Evolutionary conservation across 2,113 vertebrate species (phyloP).

Genomic region (Prochilodus magdalenae): DNA sequence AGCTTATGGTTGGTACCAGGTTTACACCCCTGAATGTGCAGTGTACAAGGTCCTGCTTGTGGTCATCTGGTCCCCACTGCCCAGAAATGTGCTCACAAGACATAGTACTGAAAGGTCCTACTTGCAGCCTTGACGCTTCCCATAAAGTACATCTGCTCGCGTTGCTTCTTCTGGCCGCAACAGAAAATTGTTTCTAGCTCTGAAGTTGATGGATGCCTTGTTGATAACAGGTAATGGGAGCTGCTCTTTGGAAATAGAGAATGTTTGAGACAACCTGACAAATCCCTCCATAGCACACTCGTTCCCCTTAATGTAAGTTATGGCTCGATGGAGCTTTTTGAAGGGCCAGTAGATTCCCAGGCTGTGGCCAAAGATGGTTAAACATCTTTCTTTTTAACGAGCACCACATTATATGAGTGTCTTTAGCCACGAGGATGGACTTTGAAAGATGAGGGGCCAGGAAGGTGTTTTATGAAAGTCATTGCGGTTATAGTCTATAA

Average conservation of each 20-base stretch:
- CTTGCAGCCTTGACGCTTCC: neutral
- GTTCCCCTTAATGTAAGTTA: neutral
- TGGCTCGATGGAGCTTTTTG: neutral
- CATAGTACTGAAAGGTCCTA: neutral
- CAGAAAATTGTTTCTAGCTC: neutral
- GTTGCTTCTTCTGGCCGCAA: neutral
- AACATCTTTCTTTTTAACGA: neutral
- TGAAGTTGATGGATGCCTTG: neutral
- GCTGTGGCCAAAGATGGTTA: neutral
- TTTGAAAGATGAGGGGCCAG: neutral
- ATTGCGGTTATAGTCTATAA: neutral
- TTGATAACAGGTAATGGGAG: neutral
- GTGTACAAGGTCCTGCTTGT: neutral
- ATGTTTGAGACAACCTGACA: conserved; percentile 6
- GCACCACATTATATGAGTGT: neutral
- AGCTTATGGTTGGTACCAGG: neutral
- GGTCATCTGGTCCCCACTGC: neutral
- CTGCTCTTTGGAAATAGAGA: neutral
- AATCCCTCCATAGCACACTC: neutral
- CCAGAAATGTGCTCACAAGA: neutral
- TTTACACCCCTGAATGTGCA: too few species aligned
- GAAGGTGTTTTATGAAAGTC: neutral
- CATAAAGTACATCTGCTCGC: too few species aligned
- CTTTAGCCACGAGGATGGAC: neutral
- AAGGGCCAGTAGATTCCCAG: neutral